phyloP scores from a whole-genome alignment of 2,113 vertebrate genomes.

The Apeltes quadracus region DNA sequence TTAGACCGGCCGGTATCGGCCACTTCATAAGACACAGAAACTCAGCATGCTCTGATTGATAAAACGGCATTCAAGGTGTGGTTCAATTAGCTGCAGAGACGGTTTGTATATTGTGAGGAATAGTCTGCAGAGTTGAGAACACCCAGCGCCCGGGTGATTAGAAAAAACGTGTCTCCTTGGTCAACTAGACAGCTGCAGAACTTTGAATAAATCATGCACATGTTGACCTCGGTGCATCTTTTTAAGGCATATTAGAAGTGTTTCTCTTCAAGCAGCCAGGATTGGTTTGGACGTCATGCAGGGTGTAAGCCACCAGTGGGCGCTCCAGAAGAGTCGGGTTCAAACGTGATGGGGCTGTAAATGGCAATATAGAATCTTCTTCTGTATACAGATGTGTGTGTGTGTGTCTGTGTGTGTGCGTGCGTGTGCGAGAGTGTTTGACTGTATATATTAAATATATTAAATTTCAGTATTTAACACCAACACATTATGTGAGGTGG shows the following conservation, averaged over 20 bases:
- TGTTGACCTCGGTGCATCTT: not conserved
- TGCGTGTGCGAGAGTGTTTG: constrained; percentile 26
- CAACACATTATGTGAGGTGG: not conserved
- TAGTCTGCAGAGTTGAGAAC: not conserved
- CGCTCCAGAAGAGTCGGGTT: constrained; percentile 18
- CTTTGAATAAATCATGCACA: not conserved
- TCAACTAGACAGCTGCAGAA: not conserved
- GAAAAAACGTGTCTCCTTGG: too few relatives aligned
- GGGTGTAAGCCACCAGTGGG: constrained; percentile 53
- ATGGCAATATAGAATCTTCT: constrained; percentile 56
- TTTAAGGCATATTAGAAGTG: not conserved
- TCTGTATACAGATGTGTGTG: constrained; percentile 10
- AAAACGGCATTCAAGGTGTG: not conserved
- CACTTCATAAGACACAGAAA: constrained; percentile 24
- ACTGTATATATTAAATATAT: not conserved
- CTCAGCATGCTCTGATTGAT: constrained; percentile 10
- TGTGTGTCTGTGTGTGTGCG: constrained; percentile 27
- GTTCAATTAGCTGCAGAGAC: not conserved
- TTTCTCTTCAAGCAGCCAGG: not conserved
- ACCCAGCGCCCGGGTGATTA: not conserved
- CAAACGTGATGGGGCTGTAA: constrained; percentile 3
- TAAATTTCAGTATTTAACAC: not conserved
- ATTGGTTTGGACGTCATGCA: not conserved
- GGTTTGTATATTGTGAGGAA: constrained; percentile 3
- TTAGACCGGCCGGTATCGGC: constrained; percentile 31